These are phyloP conservation scores for Hydriomena furcata DNA, from an alignment of 2,888 invertebrate genomes.

Conservation along the genomic window DNA sequence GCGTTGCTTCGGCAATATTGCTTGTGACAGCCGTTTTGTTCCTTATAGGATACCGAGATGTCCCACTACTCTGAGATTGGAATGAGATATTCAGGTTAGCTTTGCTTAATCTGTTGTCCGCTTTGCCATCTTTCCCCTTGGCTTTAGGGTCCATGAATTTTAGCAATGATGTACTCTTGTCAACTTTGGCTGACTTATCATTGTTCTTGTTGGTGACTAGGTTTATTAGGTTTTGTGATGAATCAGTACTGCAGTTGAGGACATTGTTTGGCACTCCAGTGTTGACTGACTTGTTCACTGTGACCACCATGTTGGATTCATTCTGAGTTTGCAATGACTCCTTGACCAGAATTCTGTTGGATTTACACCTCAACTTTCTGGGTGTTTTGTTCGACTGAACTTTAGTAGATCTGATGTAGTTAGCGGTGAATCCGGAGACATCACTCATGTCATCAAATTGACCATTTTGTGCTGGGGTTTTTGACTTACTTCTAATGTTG, in stretches of 20 bases:
- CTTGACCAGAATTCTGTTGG: constrained; percentile 55
- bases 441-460: constrained; percentile 75
- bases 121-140: constrained; percentile 38
- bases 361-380: constrained; percentile 59
- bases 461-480: constrained; percentile 48
- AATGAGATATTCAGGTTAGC: constrained; percentile 57
- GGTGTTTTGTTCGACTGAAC: constrained; percentile 60
- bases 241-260: constrained; percentile 66
- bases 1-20: constrained; percentile 14
- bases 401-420: constrained; percentile 77
- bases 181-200: constrained; percentile 48
- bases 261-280: constrained; percentile 44
- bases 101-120: constrained; percentile 37
- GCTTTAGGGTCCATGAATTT: constrained; percentile 61
- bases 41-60: constrained; percentile 67
- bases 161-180: constrained; percentile 60
- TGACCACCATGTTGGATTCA: constrained; percentile 53
- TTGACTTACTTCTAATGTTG: constrained; percentile 27
- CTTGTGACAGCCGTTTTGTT: constrained; percentile 39
- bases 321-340: constrained; percentile 47
- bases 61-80: constrained; percentile 55
- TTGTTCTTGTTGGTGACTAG: constrained; percentile 56
- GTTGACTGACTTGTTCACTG: constrained; percentile 63
- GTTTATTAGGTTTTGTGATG: constrained; percentile 68
- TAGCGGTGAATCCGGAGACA: constrained; percentile 77